Percentiles rank a stretch among this genome's conserved stretches.
phyloP scores from a whole-genome alignment of 2,797 vertebrate species.

The Lithobates pipiens region DNA sequence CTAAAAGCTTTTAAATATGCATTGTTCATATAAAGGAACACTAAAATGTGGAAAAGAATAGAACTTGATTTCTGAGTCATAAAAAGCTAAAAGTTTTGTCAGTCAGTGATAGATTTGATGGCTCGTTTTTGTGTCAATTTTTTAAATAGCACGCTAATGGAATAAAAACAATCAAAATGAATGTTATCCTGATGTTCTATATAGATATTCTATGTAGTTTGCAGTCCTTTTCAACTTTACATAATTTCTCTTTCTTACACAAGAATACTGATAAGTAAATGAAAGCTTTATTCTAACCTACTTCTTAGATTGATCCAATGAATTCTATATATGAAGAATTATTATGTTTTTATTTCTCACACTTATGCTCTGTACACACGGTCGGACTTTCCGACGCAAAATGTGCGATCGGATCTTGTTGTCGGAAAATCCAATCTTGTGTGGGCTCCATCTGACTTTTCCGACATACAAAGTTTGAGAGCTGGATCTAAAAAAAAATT shows the following conservation, averaged over 20 bases:
- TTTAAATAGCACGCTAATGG: not conserved
- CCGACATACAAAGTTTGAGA: too few relatives aligned
- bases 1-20: not conserved
- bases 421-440: too few relatives aligned
- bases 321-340: too few relatives aligned
- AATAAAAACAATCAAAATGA: not conserved
- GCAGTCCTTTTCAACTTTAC: not conserved
- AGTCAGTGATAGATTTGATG: not conserved
- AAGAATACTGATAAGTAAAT: too few relatives aligned
- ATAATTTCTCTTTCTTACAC: not conserved
- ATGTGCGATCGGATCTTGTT: too few relatives aligned
- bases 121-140: not conserved
- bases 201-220: not conserved
- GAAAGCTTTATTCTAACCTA: too few relatives aligned
- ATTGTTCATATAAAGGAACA: slow-evolving; percentile 5
- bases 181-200: not conserved
- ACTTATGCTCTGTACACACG: too few relatives aligned
- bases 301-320: too few relatives aligned
- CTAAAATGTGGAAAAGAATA: slow-evolving; percentile 1
- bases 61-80: not conserved
- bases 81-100: not conserved
- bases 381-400: too few relatives aligned
- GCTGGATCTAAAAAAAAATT: too few relatives aligned
- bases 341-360: too few relatives aligned
- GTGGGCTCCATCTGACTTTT: too few relatives aligned